phyloP scores from a whole-genome alignment of 2,888 invertebrate species.

The Sarcophaga rosellei region DNA sequence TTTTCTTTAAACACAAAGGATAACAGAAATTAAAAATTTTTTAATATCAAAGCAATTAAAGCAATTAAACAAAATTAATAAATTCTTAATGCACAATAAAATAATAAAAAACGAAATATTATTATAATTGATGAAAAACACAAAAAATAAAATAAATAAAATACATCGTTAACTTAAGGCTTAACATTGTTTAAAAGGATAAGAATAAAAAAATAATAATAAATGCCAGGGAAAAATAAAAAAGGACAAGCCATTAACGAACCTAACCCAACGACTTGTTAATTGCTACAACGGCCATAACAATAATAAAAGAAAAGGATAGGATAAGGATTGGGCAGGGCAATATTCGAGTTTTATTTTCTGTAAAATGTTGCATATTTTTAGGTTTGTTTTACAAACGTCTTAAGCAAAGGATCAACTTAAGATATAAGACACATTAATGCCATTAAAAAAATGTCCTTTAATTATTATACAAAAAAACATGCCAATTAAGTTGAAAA shows the following conservation, averaged over 20 bases:
- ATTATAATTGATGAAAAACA: constrained; percentile 15
- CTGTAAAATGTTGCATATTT: neutral
- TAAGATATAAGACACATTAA: no score
- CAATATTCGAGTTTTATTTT: neutral
- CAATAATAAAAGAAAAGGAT: neutral
- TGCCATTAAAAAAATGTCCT: constrained; percentile 18
- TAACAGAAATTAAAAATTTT: no score
- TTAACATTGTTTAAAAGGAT: no score
- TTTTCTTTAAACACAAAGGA: neutral
- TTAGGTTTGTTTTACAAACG: neutral
- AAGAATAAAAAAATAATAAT: constrained; percentile 3
- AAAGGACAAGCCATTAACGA: constrained; percentile 6
- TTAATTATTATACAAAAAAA: constrained; percentile 14
- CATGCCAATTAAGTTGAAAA: neutral
- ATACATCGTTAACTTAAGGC: no score
- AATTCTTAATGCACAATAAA: constrained; percentile 5
- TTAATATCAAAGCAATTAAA: no score
- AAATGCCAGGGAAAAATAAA: neutral
- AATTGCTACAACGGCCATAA: neutral
- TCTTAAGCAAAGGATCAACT: no score
- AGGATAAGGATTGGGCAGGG: neutral
- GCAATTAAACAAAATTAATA: neutral
- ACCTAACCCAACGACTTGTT: neutral
- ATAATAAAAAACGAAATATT: neutral
- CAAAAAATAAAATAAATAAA: no score